phyloP scores from a whole-genome alignment of 2,888 invertebrate genomes.

The Acanthococcus lagerstroemiae region DNA sequence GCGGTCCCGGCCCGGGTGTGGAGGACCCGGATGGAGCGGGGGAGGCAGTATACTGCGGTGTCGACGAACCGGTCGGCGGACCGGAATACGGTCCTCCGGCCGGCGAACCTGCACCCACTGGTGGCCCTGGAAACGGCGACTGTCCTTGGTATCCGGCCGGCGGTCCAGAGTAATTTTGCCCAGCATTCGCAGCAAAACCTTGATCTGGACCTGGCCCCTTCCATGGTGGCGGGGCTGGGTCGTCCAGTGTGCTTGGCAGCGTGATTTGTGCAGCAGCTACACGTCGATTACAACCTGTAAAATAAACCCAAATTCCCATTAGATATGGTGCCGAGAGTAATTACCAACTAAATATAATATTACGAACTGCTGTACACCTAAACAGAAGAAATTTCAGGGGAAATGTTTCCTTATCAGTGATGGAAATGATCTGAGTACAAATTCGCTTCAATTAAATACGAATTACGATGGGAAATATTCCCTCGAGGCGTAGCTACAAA shows the following conservation, averaged over 20 bases:
- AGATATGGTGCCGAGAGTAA: too few species aligned
- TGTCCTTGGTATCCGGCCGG: constrained; percentile 47
- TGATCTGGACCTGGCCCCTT: constrained; percentile 59
- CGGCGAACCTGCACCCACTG: constrained; percentile 64
- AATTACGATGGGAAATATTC: too few species aligned
- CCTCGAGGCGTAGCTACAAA: too few species aligned
- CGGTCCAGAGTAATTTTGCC: constrained; percentile 49
- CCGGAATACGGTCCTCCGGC: constrained; percentile 62
- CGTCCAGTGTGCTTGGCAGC: constrained; percentile 64
- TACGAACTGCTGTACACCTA: too few species aligned
- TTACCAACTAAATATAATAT: too few species aligned
- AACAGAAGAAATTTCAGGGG: too few species aligned
- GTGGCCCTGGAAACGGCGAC: constrained; percentile 55
- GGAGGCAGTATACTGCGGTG: constrained; percentile 74
- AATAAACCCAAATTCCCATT: too few species aligned
- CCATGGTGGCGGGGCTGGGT: constrained; percentile 57
- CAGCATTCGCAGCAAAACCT: constrained; percentile 38
- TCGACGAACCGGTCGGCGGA: constrained; percentile 62
- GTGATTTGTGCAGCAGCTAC: constrained; percentile 47
- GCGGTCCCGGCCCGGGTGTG: constrained; percentile 61
- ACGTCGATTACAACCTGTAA: constrained; percentile 74
- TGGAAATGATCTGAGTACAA: too few species aligned
- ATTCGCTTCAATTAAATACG: too few species aligned
- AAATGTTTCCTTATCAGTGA: too few species aligned
- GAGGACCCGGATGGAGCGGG: constrained; percentile 74